Base-by-base conservation (phyloP, 2,888 invertebrate genomes). In the Philereme vetulata region DNA sequence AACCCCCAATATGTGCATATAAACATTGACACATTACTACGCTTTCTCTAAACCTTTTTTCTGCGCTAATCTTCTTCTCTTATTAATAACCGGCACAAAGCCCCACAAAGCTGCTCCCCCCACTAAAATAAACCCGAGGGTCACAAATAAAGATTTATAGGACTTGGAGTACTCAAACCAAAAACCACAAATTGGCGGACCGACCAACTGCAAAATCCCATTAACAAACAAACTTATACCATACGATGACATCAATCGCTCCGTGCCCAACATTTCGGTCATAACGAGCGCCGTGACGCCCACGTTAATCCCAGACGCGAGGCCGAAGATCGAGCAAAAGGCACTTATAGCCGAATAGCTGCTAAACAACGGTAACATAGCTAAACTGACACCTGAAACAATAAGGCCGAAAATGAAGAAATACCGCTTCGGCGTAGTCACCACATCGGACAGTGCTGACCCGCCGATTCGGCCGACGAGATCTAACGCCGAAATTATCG, bases 201-300 rank as follows among this genome's bases (percentile, higher is more conserved):
- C 97, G 2, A 96, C 86, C 46, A 97, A 80, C 80, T 97, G 97
- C 32, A 97, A 82, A 51, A 97, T 93, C 1, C 97, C 97, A 72
- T 97, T 97, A 8, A 97, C 94, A 72, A 97, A 97, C 36, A 97
- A 86, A 67, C 97, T 96, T 36, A 97, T 96, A 0, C 97, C 97
- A 72, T 97, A 97, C 0, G 97, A 96, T 0, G 97, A 96, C 76
- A 97, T 96, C 0, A 97, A 83, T n/a, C 96, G 93, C 69, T 97
- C 97, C 0, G 96, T 95, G 0, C 97, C 97, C 5, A 97, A 79
- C 95, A 97, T 95, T 77, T 97, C 97, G 0, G 97, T 96, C 96
- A 97, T 96, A 4, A 97, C 96, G 43, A 97, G 95, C 0, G 97
- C 97, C 0, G 97, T 97, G 9, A 97, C 95, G 4, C 97, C 97